Evolutionary conservation across 2,113 vertebrate genomes (phyloP), one percentile per base, ranked within the genome.

Genomic region (Podarcis cretensis): DNA sequence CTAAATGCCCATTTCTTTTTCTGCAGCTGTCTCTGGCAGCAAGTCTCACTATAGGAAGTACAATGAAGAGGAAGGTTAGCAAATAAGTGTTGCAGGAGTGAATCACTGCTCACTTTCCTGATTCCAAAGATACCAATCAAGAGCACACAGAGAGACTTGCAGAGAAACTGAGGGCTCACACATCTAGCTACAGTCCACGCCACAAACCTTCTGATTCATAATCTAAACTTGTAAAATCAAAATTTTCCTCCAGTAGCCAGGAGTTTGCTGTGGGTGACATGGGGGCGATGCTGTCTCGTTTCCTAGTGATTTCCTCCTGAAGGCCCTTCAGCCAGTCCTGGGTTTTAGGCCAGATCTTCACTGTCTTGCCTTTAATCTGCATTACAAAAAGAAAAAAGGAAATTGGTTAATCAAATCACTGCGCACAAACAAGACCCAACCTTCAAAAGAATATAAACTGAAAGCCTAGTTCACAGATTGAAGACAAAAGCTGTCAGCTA

Each of bases 221-320:
- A 89, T 98, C 97, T 80, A 97, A 92, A 91, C 95, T 97, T 0
- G 96, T 94, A 84, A 97, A 97, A 92, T 98, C 97, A 54, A 97
- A 98, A 84, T 92, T 97, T 90, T 98, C 97, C 91, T 98, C 97
- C 78, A 98, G 90, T 87, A 98, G 90, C 71, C 93, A 96, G 30
- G 97, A 98, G 57, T 96, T 97, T 94, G 97, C 97, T 0, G 97
- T 97, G 71, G 97, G 97, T 6, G 97, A 97, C 94, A 96, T 35
- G 0, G 96, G 93, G 8, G 69, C 94, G 81, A 96, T 0, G 20
- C 97, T 98, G 74, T 97, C 97, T 25, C 97, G 94, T 79, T 97
- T 97, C 5, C 95, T 95, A 27, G 92, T 69, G 59, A 98, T 96
- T 94, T 97, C 97, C 37, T 97, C 97, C 21, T 95, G 96, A 86